These are phyloP conservation scores for Pipistrellus nathusii DNA, from an alignment of 2,797 vertebrate genomes.

Conservation along the genomic window DNA sequence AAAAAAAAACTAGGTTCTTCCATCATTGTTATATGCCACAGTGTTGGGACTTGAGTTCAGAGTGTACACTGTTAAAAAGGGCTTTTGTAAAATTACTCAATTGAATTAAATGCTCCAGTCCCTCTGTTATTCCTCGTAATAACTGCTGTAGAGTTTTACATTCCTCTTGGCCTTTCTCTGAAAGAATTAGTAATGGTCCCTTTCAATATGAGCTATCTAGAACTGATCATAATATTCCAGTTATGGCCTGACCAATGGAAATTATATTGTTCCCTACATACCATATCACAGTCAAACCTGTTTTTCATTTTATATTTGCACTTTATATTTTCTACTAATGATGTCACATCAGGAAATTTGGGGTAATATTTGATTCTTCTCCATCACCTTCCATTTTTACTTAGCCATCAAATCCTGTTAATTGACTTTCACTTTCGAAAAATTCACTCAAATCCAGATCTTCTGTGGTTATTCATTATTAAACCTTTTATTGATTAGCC, in stretches of 20 bases:
- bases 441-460: not conserved
- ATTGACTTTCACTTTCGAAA: not conserved
- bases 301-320: not conserved
- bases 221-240: not conserved
- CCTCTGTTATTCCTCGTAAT: not conserved
- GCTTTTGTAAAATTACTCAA: not conserved
- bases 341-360: not conserved
- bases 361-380: not conserved
- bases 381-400: not conserved
- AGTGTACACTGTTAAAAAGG: not conserved
- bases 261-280: not conserved
- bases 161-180: constrained; percentile 45
- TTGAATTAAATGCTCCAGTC: not conserved
- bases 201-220: constrained; percentile 15
- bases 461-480: not conserved
- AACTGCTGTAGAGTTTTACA: not conserved
- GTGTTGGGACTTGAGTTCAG: constrained; percentile 4
- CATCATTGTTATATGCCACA: not conserved
- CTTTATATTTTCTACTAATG: not conserved
- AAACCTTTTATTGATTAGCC: not conserved
- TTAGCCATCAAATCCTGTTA: not conserved
- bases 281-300: not conserved
- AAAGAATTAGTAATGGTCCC: not conserved
- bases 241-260: not conserved
- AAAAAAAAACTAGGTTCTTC: not conserved